These are phyloP conservation scores for Amphiprion clarkii DNA, from an alignment of 2,797 vertebrate genomes.

Conservation along the genomic window DNA sequence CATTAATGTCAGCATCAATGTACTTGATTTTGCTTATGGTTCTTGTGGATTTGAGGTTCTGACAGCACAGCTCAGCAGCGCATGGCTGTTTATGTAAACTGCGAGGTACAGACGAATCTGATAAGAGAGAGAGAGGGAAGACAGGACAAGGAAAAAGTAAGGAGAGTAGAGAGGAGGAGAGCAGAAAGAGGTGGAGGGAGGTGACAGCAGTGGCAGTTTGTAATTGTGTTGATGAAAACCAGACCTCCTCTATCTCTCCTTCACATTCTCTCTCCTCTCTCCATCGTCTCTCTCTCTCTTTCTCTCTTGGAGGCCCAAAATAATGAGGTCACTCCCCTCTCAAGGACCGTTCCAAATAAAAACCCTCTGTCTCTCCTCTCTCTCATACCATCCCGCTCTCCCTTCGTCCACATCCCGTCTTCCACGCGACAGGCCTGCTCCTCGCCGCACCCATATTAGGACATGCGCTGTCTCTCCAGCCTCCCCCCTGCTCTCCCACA, in stretches of 20 bases:
- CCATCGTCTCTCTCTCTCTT: conserved; percentile 20
- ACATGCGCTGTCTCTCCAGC: conserved; percentile 63
- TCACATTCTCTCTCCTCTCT: conserved; percentile 67
- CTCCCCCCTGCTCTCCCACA: conserved; percentile 36
- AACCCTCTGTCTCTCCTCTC: conserved; percentile 77
- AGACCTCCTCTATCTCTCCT: conserved; percentile 79
- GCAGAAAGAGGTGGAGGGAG: conserved; percentile 55
- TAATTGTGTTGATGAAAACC: conserved; percentile 81
- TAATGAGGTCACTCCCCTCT: conserved; percentile 84
- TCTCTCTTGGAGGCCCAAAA: conserved; percentile 74
- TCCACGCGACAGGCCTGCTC: conserved; percentile 83
- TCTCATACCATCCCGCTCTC: conserved; percentile 80
- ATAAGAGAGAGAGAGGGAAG: conserved; percentile 14
- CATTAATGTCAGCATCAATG: neutral
- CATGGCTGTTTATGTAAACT: conserved; percentile 33
- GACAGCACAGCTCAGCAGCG: conserved; percentile 16
- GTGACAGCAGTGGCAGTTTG: conserved; percentile 73
- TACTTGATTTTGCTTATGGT: neutral
- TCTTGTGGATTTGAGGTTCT: conserved; percentile 6
- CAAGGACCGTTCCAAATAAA: conserved; percentile 82
- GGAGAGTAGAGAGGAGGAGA: conserved; percentile 21
- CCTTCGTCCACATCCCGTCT: conserved; percentile 70
- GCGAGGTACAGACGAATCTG: conserved; percentile 33
- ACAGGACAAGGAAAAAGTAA: neutral
- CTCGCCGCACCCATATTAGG: conserved; percentile 79